A percentile compares a stretch with the other conserved stretches of the same genome.
Conservation (phyloP, 2,888 invertebrate genomes). For the Perizoma affinitatum region DNA sequence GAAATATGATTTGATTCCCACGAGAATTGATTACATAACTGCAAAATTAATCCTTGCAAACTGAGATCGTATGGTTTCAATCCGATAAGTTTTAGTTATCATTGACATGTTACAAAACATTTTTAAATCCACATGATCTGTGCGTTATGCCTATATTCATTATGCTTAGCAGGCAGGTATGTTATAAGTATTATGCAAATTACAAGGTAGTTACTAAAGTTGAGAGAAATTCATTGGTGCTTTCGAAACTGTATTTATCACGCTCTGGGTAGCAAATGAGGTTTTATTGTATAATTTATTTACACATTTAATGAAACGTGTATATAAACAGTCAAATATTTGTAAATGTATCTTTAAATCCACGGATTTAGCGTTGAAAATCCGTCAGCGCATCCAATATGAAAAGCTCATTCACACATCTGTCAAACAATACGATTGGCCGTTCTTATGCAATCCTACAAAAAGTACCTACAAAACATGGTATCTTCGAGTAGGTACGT, state of each 20-base stretch:
- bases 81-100: conserved; percentile 5
- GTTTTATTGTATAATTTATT: conserved; percentile 27
- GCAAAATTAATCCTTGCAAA: conserved; percentile 16
- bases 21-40: conserved; percentile 21
- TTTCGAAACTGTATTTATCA: conserved; percentile 18
- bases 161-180: not conserved
- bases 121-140: not conserved
- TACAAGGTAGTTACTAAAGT: conserved; percentile 6
- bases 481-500: conserved; percentile 5
- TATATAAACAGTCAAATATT: conserved; percentile 3
- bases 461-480: conserved; percentile 14
- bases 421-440: conserved; percentile 36
- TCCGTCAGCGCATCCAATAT: conserved; percentile 12
- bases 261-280: conserved; percentile 17
- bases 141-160: conserved; percentile 3
- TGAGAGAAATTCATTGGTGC: conserved; percentile 27
- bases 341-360: conserved; percentile 4
- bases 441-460: conserved; percentile 23
- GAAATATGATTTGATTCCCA: conserved; percentile 19
- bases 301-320: conserved; percentile 19
- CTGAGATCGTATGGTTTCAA: conserved; percentile 7
- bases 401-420: conserved; percentile 36
- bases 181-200: conserved; percentile 14
- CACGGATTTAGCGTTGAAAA: conserved; percentile 15
- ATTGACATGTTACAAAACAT: conserved; percentile 2